Base-by-base conservation (phyloP, 2,888 invertebrate genomes). In the Cerceris rybyensis region DNA sequence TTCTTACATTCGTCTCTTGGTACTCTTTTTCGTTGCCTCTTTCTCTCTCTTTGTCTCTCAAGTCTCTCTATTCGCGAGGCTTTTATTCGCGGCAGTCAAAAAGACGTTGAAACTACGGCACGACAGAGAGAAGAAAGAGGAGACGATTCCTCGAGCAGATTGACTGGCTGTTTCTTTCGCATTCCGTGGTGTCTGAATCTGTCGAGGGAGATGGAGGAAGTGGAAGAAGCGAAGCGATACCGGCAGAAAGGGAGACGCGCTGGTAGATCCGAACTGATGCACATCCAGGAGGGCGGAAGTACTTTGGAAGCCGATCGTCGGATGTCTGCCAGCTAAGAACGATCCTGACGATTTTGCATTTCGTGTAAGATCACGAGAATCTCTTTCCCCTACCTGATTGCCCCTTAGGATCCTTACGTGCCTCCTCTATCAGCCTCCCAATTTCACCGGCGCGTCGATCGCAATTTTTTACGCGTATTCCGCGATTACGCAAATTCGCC, bases 231-330 rank as follows among this genome's bases (percentile, higher is more conserved):
- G 63, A 43, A n/a, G 14, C 55, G 60, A 73, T 60, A 66, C 63
- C 66, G 49, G 61, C 64, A 66, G 72, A 49, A 39, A 39, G 42
- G 52, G 43, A 60, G 64, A 60, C 17, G 58, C 11, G 11, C 54
- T 49, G 50, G 46, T 68, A 70, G 65, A 79, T 81, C 65, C 61
- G 50, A 46, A 46, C 41, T 71, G 74, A 82, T 64, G 76, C 66
- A 69, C 69, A 59, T 66, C 77, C 67, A 74, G 80, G 78, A 77
- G 78, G 83, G 80, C 84, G 88, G 87, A 89, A 88, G 86, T 82
- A 86, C 82, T 89, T 87, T 84, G 78, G 82, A 28, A 28, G 72
- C 84, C 78, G 87, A 88, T 89, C 85, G 85, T 81, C 83, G 85
- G 80, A 87, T 87, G 83, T 88, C 86, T 83, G 71, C 57, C 69